These are phyloP conservation scores for Eucidaris tribuloides DNA, from an alignment of 35 echinoderm and acorn worm genomes.

Conservation along the genomic window DNA sequence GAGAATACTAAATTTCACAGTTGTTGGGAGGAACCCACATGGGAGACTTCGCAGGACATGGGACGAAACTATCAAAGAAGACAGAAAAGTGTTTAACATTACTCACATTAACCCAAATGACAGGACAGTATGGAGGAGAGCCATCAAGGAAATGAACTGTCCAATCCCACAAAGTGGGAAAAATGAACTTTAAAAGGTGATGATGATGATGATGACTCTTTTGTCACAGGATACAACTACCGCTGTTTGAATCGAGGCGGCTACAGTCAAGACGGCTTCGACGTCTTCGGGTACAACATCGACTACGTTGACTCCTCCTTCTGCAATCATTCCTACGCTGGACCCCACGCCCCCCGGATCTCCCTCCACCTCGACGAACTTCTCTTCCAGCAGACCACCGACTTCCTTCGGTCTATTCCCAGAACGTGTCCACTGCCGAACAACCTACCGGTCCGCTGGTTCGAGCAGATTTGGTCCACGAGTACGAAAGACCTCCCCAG, in stretches of 20 bases:
- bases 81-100: no score
- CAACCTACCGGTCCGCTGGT: conserved; percentile 66
- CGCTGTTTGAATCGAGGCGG: conserved; percentile 70
- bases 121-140: no score
- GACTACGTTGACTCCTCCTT: conserved; percentile 16
- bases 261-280: conserved; percentile 53
- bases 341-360: conserved; percentile 53
- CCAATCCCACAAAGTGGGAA: no score
- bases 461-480: conserved; percentile 78
- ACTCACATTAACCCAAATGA: no score
- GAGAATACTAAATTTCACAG: no score
- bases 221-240: conserved; percentile 51
- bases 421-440: conserved; percentile 58
- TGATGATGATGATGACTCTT: no score
- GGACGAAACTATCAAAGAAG: no score
- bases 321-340: conserved; percentile 71
- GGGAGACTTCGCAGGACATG: no score
- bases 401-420: conserved; percentile 68
- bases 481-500: not conserved
- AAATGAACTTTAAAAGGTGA: no score
- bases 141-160: no score
- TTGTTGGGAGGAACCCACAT: no score
- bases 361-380: conserved; percentile 60
- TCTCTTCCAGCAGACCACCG: conserved; percentile 63
- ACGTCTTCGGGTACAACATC: conserved; percentile 71